Evolutionary conservation across 2,797 vertebrate genomes (phyloP), one percentile per base, ranked within the genome.

Genomic region (Miopithecus talapoin): DNA sequence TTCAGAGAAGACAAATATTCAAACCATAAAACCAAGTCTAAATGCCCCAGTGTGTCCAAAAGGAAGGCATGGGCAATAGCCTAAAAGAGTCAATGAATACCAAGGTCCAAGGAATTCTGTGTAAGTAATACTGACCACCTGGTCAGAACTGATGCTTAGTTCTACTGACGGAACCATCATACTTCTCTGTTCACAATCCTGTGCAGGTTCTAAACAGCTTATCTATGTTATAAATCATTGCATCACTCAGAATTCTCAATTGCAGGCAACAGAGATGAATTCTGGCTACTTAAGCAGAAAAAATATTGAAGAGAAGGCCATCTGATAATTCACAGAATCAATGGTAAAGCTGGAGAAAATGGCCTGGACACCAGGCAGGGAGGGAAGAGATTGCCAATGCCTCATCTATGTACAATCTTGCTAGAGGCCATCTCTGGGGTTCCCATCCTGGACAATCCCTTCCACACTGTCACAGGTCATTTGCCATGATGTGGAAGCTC

Each of bases 221-320:
- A 1, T 17, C 3, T 21, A 2, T 10, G 4, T 22, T 22, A 2
- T 17, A 41, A 46, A 2, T 68, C 48, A 30, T 59, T 12, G 11
- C 30, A 36, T 59, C 55, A 50, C 75, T 86, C 28, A 30, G 64
- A 24, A n/a, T 36, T 59, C 24, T 33, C 3, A 0, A 24, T 22
- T 89, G 41, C 43, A 59, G 30, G 74, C 92, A 83, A 53, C 11
- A 28, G 41, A 85, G 92, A 61, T 7, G 16, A 91, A 70, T 85
- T 86, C 41, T 79, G 21, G 83, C 48, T 61, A 39, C 26, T 8
- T 61, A 74, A 36, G 26, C 28, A 85, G 84, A 33, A 55, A 79
- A 75, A 33, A 9, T n/a, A 9, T 85, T 92, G 30, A 89, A 36
- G 13, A 14, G 26, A 59, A 96, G 28, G 9, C 64, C 59, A n/a